Base-by-base conservation (phyloP, 2,113 vertebrate species). In the Cryptotis parvus region DNA sequence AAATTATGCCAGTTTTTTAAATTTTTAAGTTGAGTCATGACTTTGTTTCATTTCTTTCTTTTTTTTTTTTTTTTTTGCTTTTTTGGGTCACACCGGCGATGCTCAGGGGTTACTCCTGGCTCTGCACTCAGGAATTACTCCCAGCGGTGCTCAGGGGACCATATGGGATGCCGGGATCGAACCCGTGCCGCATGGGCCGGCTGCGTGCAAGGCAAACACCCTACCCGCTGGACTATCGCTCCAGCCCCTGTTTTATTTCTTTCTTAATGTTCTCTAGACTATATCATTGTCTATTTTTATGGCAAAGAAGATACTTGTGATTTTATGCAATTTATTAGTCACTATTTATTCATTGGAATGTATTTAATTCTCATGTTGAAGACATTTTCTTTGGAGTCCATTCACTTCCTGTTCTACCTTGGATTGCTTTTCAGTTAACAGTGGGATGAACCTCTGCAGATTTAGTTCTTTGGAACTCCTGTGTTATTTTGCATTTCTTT, bases 301-400 rank as follows among this genome's bases (percentile, higher is more conserved):
- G 43, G 68, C 39, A 37, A 75, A 72, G 41, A 45, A 72, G 61
- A 77, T 55, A 31, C 22, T 26, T 52, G 49, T 61, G 63, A 72
- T 72, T 27, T 91, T 43, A 31, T 77, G 49, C 37, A 91, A 39
- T 3, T 9, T 77, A 63, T 93, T 66, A 77, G 63, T 85, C 63
- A 77, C 63, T 37, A 10, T 76, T 91, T 89, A 65, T 76, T 14
- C 22, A 69, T 77, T 83, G 73, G 80, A 68, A 73, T 85, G 11
- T 24, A 33, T 76, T 89, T 52, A 31, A 76, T 27, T 75, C 70
- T 91, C 80, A 58, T 85, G 41, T 76, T 81, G 84, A 91, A 91
- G 91, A 81, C 61, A 65, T 81, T 89, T 65, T 81, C 68, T 65
- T 81, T 82, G 80, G 89, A 91, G 35, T 18, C 49, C 0, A 29